Conservation (phyloP, 2,888 invertebrate species). For the Agonopterix subpropinquella region DNA sequence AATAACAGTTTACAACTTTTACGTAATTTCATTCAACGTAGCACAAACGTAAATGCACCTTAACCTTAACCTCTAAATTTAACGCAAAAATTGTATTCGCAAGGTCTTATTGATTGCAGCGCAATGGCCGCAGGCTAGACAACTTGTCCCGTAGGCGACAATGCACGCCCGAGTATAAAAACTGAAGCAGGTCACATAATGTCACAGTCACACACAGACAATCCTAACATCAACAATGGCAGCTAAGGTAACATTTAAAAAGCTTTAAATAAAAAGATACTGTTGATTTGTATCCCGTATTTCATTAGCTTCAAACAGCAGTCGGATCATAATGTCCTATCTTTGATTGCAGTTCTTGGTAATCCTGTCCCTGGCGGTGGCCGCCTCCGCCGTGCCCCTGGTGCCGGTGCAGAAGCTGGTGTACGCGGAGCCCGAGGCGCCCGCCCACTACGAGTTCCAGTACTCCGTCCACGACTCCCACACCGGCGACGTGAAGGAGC, state of each 20-base stretch:
- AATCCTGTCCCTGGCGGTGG: constrained; percentile 42
- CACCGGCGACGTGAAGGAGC: constrained; percentile 64
- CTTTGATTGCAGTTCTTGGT: constrained; percentile 37
- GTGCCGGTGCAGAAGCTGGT: constrained; percentile 29
- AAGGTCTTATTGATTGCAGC: constrained; percentile 26
- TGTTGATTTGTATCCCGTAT: too few species aligned
- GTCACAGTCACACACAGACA: constrained; percentile 43
- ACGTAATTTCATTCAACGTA: too few species aligned
- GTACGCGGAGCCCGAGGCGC: constrained; percentile 36
- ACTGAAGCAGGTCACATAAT: constrained; percentile 27
- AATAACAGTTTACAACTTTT: too few species aligned
- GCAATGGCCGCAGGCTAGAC: constrained; percentile 16
- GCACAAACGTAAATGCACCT: too few species aligned
- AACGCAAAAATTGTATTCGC: constrained; percentile 11
- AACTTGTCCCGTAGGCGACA: constrained; percentile 24
- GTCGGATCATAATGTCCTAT: background rate
- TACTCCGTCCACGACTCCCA: constrained; percentile 63
- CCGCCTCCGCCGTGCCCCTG: constrained; percentile 32
- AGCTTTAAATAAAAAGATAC: background rate
- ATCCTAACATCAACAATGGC: constrained; percentile 51
- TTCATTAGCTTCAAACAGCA: too few species aligned
- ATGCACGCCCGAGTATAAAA: constrained; percentile 42
- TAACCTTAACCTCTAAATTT: constrained; percentile 40
- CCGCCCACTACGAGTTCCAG: constrained; percentile 58
- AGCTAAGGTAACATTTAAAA: constrained; percentile 39